Evolutionary conservation across 2,888 invertebrate genomes (phyloP), one percentile per base, ranked within the genome.

Genomic region (Phalera bucephala): DNA sequence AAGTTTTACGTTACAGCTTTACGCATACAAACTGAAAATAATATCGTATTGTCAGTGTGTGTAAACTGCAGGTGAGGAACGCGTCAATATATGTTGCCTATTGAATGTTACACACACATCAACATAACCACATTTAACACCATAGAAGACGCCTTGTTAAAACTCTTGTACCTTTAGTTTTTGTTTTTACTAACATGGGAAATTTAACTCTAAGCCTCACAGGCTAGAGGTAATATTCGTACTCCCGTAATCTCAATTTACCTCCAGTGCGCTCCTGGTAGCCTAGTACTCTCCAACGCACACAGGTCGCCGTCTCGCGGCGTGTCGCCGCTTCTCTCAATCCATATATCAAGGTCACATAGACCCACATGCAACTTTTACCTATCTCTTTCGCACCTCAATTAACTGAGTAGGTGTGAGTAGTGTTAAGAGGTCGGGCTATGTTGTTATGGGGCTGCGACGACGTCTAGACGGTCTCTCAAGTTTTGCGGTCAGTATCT

Each of bases 281-380:
- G 64, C 86, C 84, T 85, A 64, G 86, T 87, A 85, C 70, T 67
- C 62, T 64, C 52, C 52, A 71, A 71, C 77, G 69, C 78, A 80
- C 83, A 80, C 80, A 78, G 72, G 66, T 68, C n/a, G n/a, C n/a
- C n/a, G n/a, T n/a, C n/a, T n/a, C n/a, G n/a, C n/a, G n/a, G n/a
- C 75, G 69, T 73, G 68, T 67, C 68, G 69, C 58, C 64, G 70
- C 67, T 58, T 64, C 70, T 77, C 72, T 73, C 72, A 71, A 76
- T 76, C 76, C 75, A 77, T 26, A 75, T 68, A 85, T 84, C 81
- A 86, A 85, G 86, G 84, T 80, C 83, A 75, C 64, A 63, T 68
- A 69, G 65, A 64, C 73, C 68, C 70, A 74, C 76, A 78, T 73
- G 69, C 72, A 73, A 64, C 67, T 68, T 39, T 43, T 45, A 51